These are phyloP conservation scores for Hylaeus anthracinus DNA, from an alignment of 1,140 invertebrate species.

Conservation along the genomic window DNA sequence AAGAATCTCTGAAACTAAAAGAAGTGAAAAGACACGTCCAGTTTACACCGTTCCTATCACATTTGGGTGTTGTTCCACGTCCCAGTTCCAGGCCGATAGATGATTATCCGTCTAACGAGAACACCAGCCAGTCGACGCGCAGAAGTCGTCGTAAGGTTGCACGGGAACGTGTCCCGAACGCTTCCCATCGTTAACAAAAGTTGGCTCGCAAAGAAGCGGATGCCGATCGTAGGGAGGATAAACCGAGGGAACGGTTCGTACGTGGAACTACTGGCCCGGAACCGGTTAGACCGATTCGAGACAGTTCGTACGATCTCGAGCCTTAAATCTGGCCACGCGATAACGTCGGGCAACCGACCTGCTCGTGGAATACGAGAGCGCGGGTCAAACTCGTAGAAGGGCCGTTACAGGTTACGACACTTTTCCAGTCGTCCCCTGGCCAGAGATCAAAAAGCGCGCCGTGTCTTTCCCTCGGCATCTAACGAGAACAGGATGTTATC, in stretches of 20 bases:
- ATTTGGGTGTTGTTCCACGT: too few species aligned
- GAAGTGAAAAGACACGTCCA: too few species aligned
- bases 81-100: too few species aligned
- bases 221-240: constrained; percentile 12
- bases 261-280: neutral
- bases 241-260: neutral
- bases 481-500: constrained; percentile 37
- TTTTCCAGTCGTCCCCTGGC: constrained; percentile 8
- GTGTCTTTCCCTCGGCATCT: neutral
- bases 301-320: neutral
- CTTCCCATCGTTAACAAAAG: neutral
- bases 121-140: too few species aligned
- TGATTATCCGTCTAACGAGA: too few species aligned
- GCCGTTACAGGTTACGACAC: neutral
- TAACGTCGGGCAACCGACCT: neutral
- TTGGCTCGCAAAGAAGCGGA: neutral
- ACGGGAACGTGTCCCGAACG: neutral
- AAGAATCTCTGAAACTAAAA: too few species aligned
- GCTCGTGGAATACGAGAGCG: constrained; percentile 26
- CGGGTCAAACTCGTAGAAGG: too few species aligned
- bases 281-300: constrained; percentile 33
- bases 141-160: neutral
- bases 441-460: neutral
- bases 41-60: too few species aligned
- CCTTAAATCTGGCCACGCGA: constrained; percentile 26